Conservation (phyloP, 2,888 invertebrate genomes). For the Branchipolynoe longqiensis region DNA sequence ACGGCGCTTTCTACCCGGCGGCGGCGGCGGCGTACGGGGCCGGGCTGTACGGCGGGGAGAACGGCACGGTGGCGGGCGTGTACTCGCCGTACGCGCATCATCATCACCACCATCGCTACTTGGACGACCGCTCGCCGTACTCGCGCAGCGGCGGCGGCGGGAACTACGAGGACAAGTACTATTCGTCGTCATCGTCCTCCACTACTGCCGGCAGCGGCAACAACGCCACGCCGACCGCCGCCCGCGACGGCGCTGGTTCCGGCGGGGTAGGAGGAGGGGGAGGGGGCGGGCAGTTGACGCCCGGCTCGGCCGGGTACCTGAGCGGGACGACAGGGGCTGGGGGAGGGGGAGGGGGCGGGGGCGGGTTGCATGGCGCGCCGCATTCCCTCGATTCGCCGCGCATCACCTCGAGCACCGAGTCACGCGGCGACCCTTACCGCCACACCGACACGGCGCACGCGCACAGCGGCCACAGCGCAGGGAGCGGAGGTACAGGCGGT, state of each 20-base stretch:
- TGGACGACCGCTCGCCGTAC: conserved; percentile 72
- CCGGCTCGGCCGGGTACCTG: no score
- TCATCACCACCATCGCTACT: conserved; percentile 71
- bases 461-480: background rate
- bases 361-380: background rate
- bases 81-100: conserved; percentile 73
- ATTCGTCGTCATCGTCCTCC: conserved; percentile 64
- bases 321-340: no score
- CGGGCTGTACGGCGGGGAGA: conserved; percentile 66
- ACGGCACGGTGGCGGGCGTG: conserved; percentile 62
- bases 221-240: background rate
- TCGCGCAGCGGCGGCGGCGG: conserved; percentile 57
- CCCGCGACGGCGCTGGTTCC: conserved; percentile 32
- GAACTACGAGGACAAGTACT: conserved; percentile 73
- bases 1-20: conserved; percentile 71
- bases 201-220: background rate
- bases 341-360: conserved; percentile 9
- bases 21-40: conserved; percentile 61
- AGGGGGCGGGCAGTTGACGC: background rate
- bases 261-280: background rate
- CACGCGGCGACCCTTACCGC: conserved; percentile 21
- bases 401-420: background rate
- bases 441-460: background rate
- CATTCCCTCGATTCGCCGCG: conserved; percentile 27
- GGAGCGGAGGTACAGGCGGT: background rate